Conservation (phyloP, 2,888 invertebrate genomes). For the Lasioglossum vierecki region DNA sequence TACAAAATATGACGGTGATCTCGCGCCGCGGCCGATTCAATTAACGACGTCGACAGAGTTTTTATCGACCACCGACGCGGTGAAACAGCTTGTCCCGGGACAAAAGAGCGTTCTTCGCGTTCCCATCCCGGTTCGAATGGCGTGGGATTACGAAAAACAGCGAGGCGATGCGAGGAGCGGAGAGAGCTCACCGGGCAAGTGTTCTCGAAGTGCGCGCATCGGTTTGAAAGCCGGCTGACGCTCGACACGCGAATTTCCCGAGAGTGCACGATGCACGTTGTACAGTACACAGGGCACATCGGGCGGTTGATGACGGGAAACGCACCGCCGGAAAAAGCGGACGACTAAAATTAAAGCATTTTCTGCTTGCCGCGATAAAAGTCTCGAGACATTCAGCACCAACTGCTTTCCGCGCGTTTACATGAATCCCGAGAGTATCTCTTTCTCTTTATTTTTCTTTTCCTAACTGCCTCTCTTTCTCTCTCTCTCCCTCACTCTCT, state of each 20-base stretch:
- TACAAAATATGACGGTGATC: not conserved
- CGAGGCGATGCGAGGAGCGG: not conserved
- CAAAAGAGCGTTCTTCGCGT: slow-evolving; percentile 30
- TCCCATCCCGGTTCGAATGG: slow-evolving; percentile 22
- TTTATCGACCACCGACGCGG: slow-evolving; percentile 14
- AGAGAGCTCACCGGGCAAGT: slow-evolving; percentile 24
- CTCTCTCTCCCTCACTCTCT: not conserved
- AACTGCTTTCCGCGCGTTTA: slow-evolving; percentile 1
- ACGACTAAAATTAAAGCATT: slow-evolving; percentile 47
- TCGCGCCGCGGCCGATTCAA: slow-evolving; percentile 10
- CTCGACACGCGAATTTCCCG: slow-evolving; percentile 24
- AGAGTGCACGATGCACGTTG: not conserved
- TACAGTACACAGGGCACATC: not conserved
- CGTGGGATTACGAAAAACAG: slow-evolving; percentile 29
- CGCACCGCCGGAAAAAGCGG: slow-evolving; percentile 12
- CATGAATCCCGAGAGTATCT: not conserved
- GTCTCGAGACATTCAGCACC: slow-evolving; percentile 21
- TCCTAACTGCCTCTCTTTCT: not conserved
- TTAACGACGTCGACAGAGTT: slow-evolving; percentile 16
- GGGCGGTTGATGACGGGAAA: slow-evolving; percentile 38
- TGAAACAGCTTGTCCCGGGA: slow-evolving; percentile 9
- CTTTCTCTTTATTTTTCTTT: not conserved
- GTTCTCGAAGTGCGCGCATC: slow-evolving; percentile 34
- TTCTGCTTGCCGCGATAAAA: slow-evolving; percentile 9
- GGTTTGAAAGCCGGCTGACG: slow-evolving; percentile 13